phyloP scores from a whole-genome alignment of 2,797 vertebrate species.

The Hybognathus amarus region DNA sequence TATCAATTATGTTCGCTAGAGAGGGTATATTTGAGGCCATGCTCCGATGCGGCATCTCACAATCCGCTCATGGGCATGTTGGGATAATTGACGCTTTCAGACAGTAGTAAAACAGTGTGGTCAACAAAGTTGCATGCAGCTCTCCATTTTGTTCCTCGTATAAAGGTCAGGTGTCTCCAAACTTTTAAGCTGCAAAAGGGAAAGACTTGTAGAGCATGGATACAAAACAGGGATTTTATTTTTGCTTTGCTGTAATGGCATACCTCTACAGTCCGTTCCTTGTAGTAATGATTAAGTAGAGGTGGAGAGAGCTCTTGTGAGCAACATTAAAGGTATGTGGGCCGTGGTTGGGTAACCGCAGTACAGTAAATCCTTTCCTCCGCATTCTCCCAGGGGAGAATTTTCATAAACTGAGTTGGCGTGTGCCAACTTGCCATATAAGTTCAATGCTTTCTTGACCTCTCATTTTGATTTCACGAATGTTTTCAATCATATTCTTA shows the following conservation, averaged over 20 bases:
- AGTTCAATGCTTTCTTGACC: constrained; percentile 60
- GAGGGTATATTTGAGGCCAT: constrained; percentile 40
- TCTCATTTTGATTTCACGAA: constrained; percentile 69
- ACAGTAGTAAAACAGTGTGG: constrained; percentile 43
- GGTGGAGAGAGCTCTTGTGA: constrained; percentile 68
- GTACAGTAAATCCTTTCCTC: constrained; percentile 60
- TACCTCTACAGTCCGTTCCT: constrained; percentile 60
- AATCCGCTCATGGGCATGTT: constrained; percentile 38
- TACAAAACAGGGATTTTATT: constrained; percentile 32
- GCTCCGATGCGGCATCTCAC: constrained; percentile 31
- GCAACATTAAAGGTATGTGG: constrained; percentile 67
- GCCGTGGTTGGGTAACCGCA: constrained; percentile 65
- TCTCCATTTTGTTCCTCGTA: constrained; percentile 23
- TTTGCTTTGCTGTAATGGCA: constrained; percentile 37
- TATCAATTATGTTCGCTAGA: constrained; percentile 52
- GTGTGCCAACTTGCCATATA: constrained; percentile 56
- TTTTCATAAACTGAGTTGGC: constrained; percentile 60
- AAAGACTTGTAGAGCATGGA: constrained; percentile 20
- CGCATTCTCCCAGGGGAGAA: constrained; percentile 57
- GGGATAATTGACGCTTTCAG: constrained; percentile 51
- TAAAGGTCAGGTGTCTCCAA: constrained; percentile 61
- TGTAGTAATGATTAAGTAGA: constrained; percentile 67
- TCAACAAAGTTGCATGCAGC: constrained; percentile 35
- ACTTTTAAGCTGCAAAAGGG: constrained; percentile 19
- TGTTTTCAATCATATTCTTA: constrained; percentile 62